Conservation (phyloP, 92 coral and sea anemone species). For the Blastomussa wellsi region DNA sequence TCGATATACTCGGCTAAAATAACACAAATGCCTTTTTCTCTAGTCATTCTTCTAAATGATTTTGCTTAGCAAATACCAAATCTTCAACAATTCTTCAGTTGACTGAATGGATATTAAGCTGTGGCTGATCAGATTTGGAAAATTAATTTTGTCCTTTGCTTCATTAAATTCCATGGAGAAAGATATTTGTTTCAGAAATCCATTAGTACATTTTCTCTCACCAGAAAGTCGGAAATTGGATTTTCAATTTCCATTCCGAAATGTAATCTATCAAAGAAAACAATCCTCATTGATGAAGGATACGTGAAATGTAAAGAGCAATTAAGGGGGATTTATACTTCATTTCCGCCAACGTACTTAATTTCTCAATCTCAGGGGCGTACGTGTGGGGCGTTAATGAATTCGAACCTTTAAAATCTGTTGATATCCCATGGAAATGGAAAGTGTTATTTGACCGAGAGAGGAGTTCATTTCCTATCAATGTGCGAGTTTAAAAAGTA, state of each 20-base stretch:
- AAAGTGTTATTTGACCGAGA: slow-evolving; percentile 24
- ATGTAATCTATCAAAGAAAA: slow-evolving; percentile 38
- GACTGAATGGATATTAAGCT: slow-evolving; percentile 36
- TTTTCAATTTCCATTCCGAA: slow-evolving; percentile 48
- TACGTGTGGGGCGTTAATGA: slow-evolving; percentile 27
- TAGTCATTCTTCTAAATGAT: slow-evolving; percentile 2
- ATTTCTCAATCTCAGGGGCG: slow-evolving; percentile 21
- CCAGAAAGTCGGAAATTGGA: slow-evolving; percentile 56
- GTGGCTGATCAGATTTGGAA: slow-evolving; percentile 34
- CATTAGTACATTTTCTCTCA: slow-evolving; percentile 40
- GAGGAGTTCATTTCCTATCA: slow-evolving; percentile 33
- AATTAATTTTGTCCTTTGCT: slow-evolving; percentile 41
- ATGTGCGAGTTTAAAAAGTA: slow-evolving; percentile 10
- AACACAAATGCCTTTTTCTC: background rate
- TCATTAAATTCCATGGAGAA: slow-evolving; percentile 54
- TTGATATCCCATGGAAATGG: slow-evolving; percentile 44
- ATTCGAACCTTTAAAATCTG: slow-evolving; percentile 25
- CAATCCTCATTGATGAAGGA: slow-evolving; percentile 31
- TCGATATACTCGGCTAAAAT: slow-evolving; percentile 5
- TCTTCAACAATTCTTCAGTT: slow-evolving; percentile 22
- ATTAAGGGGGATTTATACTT: slow-evolving; percentile 39
- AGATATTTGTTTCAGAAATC: slow-evolving; percentile 44
- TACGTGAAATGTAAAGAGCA: slow-evolving; percentile 33
- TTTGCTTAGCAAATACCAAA: slow-evolving; percentile 42
- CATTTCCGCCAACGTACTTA: slow-evolving; percentile 39